phyloP scores from a whole-genome alignment of 2,797 vertebrate species.

The Hippoglossus hippoglossus region DNA sequence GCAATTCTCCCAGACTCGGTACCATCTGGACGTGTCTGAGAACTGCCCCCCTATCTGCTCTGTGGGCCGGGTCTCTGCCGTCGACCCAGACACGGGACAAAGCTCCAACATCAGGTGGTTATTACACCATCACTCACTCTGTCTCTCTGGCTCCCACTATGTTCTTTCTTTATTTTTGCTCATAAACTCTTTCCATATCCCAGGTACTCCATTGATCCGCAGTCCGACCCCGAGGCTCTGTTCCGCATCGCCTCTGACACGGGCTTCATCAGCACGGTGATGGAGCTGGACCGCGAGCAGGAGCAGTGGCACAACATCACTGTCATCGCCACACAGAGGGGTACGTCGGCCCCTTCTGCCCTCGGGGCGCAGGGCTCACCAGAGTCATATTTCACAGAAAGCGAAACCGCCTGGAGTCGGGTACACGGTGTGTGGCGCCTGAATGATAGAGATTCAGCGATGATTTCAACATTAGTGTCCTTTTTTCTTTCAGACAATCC shows the following conservation, averaged over 20 bases:
- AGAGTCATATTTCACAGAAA: slow-evolving; percentile 50
- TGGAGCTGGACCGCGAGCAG: slow-evolving; percentile 89
- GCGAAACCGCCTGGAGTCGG: slow-evolving; percentile 9
- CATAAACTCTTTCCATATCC: slow-evolving; percentile 22
- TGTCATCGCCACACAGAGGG: slow-evolving; percentile 90
- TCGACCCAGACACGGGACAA: slow-evolving; percentile 88
- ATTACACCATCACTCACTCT: slow-evolving; percentile 16
- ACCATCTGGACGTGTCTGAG: slow-evolving; percentile 88
- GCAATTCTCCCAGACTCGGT: slow-evolving; percentile 84
- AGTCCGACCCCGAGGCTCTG: slow-evolving; percentile 88
- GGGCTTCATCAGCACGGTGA: slow-evolving; percentile 87
- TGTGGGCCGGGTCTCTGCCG: slow-evolving; percentile 85
- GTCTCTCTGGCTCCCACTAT: background rate
- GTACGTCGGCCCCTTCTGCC: slow-evolving; percentile 71
- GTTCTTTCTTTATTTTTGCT: background rate
- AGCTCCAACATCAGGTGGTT: slow-evolving; percentile 87
- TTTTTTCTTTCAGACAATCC: slow-evolving; percentile 86
- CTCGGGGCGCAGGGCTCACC: slow-evolving; percentile 14
- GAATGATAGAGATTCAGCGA: slow-evolving; percentile 39
- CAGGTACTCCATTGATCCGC: slow-evolving; percentile 92
- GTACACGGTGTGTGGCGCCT: background rate
- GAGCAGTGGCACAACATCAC: slow-evolving; percentile 92
- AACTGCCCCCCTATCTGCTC: slow-evolving; percentile 87
- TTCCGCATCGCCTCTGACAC: slow-evolving; percentile 90
- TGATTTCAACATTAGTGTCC: slow-evolving; percentile 55